These are phyloP conservation scores for Orthonevra nobilis DNA, from an alignment of 2,888 invertebrate genomes.

Conservation along the genomic window DNA sequence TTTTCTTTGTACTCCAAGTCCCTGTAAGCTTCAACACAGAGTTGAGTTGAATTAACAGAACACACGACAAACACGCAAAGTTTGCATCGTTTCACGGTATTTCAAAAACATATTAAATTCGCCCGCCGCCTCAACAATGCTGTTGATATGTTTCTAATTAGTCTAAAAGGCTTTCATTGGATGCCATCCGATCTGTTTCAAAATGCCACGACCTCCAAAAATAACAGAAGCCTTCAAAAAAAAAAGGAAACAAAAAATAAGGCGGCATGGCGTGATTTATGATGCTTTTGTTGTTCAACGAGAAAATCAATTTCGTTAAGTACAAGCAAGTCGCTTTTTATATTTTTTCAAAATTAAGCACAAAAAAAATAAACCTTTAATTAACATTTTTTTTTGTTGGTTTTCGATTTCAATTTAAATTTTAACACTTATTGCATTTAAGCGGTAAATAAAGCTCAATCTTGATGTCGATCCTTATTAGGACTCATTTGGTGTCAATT, in stretches of 20 bases:
- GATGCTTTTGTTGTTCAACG: constrained; percentile 46
- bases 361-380: constrained; percentile 3
- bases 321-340: constrained; percentile 27
- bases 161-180: constrained; percentile 62
- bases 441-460: constrained; percentile 6
- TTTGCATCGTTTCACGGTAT: constrained; percentile 24
- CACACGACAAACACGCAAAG: constrained; percentile 1
- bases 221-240: too few relatives aligned
- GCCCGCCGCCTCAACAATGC: constrained; percentile 12
- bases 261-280: constrained; percentile 59
- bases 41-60: constrained; percentile 17
- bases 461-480: constrained; percentile 43
- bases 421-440: constrained; percentile 32
- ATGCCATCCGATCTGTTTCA: not conserved
- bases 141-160: constrained; percentile 64
- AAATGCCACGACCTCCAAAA: not conserved
- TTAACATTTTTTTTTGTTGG: too few relatives aligned
- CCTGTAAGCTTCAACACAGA: constrained; percentile 1
- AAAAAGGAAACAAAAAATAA: too few relatives aligned
- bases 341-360: constrained; percentile 8
- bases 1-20: constrained; percentile 14
- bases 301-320: constrained; percentile 62
- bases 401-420: constrained; percentile 32
- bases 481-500: constrained; percentile 48
- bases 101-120: constrained; percentile 6